These are phyloP conservation scores for Trichogramma evanescens DNA, from an alignment of 2,888 invertebrate species.

Conservation along the genomic window DNA sequence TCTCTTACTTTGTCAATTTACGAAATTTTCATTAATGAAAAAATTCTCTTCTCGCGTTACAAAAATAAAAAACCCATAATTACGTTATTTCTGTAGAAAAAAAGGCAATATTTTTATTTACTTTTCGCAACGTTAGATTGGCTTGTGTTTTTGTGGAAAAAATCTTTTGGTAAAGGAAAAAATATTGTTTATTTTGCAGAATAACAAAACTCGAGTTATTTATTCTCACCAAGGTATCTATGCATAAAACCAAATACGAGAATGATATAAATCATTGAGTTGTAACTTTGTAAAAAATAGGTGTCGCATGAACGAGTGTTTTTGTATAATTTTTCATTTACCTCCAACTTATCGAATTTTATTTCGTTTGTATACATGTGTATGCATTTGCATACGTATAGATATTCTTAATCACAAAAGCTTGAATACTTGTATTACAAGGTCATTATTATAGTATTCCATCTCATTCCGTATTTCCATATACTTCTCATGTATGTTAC, in stretches of 20 bases:
- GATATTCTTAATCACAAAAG: no score
- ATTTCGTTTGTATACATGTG: no score
- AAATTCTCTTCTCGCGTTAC: not conserved
- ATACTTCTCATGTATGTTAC: no score
- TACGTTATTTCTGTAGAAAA: not conserved
- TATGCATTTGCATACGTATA: no score
- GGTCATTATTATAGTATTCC: no score
- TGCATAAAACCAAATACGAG: constrained; percentile 34
- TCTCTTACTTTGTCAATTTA: not conserved
- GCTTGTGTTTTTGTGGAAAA: constrained; percentile 35
- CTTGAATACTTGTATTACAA: no score
- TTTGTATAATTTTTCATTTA: not conserved
- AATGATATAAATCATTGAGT: constrained; percentile 37
- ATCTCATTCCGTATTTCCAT: no score
- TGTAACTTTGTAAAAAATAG: constrained; percentile 38
- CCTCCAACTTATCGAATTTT: no score
- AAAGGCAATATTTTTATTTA: constrained; percentile 16
- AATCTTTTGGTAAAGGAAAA: constrained; percentile 41
- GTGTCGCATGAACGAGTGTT: constrained; percentile 44
- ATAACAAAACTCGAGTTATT: constrained; percentile 44
- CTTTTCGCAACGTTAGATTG: constrained; percentile 26
- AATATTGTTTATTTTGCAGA: constrained; percentile 45
- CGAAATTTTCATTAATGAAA: not conserved
- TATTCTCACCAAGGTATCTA: constrained; percentile 41
- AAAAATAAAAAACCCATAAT: not conserved